A percentile compares a stretch with the other conserved stretches of the same genome.
Conservation (phyloP, 2,797 vertebrate species). For the Propithecus deckenii region DNA sequence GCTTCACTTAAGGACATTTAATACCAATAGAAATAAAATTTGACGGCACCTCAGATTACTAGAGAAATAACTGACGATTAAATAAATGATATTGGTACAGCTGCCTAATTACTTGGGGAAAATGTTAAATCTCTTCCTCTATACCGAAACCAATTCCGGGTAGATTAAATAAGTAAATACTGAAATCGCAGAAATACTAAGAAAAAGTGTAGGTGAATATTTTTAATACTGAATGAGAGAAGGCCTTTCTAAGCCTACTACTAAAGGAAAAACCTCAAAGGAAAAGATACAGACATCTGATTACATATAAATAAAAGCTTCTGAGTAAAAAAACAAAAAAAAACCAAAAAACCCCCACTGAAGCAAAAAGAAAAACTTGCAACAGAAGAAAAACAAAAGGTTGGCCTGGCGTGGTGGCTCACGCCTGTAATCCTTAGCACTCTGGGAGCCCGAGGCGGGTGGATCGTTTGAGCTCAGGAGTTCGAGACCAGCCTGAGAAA, state of each 20-base stretch:
- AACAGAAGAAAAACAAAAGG: neutral
- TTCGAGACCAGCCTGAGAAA: too few relatives aligned
- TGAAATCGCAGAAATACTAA: neutral
- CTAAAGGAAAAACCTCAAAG: neutral
- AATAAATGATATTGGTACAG: neutral
- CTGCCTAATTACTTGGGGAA: neutral
- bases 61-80: neutral
- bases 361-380: neutral
- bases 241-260: neutral
- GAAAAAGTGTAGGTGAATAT: constrained; percentile 9
- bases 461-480: too few relatives aligned
- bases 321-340: neutral
- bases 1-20: constrained; percentile 1
- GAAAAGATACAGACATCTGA: neutral
- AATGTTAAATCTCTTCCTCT: neutral
- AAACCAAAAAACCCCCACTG: neutral
- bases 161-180: neutral
- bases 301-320: neutral
- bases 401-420: too few relatives aligned
- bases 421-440: too few relatives aligned
- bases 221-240: neutral
- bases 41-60: neutral
- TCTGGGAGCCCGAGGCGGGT: too few relatives aligned
- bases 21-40: constrained; percentile 6
- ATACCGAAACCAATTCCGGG: neutral